Conservation (phyloP, 2,113 vertebrate species). For the Orycteropus afer region DNA sequence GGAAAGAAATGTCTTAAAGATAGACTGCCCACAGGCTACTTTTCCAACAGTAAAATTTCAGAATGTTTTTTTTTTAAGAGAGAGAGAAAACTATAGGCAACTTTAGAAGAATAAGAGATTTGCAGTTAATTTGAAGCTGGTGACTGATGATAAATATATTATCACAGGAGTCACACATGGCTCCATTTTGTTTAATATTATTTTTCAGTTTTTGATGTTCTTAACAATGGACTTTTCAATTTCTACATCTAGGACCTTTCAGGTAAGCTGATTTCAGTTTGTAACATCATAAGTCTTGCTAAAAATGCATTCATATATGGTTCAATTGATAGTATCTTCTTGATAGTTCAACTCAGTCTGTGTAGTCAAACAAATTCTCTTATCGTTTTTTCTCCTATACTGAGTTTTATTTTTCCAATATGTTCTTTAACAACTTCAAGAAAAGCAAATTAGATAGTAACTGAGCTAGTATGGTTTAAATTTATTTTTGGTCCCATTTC, state of each 20-base stretch:
- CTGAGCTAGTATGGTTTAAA: not conserved
- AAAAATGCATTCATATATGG: conserved; percentile 42
- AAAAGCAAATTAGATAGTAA: conserved; percentile 41
- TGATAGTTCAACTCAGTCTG: conserved; percentile 15
- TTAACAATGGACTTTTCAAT: conserved; percentile 1
- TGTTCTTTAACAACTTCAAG: conserved; percentile 18
- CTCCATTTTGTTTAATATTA: conserved; percentile 29
- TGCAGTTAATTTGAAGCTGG: not conserved
- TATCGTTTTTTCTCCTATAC: not conserved
- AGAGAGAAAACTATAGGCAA: not conserved
- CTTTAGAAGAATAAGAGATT: conserved; percentile 1
- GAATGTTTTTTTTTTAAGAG: not conserved
- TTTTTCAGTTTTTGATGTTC: conserved; percentile 36
- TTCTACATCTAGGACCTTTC: conserved; percentile 44
- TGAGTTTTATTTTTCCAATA: not conserved
- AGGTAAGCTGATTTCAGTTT: conserved; percentile 54
- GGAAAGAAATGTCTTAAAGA: not conserved
- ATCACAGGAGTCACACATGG: not conserved
- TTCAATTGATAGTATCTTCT: not conserved
- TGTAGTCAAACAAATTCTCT: conserved; percentile 22
- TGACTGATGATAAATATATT: conserved; percentile 11
- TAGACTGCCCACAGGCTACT: not conserved
- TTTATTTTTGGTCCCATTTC: conserved; percentile 24
- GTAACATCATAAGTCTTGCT: conserved; percentile 10
- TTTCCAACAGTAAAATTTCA: not conserved